phyloP scores from a whole-genome alignment of 37 sponge, comb jelly and placozoan species.

The Mnemiopsis leidyi region DNA sequence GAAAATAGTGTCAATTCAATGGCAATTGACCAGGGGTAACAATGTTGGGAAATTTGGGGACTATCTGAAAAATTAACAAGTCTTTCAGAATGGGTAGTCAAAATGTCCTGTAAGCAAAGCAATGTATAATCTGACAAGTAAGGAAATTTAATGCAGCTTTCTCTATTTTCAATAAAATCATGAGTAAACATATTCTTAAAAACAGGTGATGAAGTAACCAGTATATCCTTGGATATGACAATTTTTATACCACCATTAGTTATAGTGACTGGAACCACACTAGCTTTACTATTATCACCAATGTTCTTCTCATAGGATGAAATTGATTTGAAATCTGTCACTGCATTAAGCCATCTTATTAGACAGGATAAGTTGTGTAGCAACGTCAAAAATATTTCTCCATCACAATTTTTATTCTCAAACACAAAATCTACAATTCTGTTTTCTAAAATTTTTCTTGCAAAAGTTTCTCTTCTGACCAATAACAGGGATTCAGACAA shows the following conservation, averaged over 20 bases:
- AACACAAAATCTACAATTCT: not conserved
- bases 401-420: not conserved
- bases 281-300: not conserved
- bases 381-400: too few relatives aligned
- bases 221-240: not conserved
- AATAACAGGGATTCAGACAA: not conserved
- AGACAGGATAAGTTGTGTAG: too few relatives aligned
- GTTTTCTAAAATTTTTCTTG: not conserved
- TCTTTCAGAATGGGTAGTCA: not conserved
- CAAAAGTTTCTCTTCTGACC: not conserved
- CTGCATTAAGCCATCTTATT: too few relatives aligned
- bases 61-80: not conserved
- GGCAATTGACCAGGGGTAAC: slow-evolving; percentile 1
- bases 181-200: not conserved
- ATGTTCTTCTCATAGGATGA: too few relatives aligned
- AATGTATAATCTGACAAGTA: slow-evolving; percentile 20
- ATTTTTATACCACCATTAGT: not conserved
- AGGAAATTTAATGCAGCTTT: not conserved
- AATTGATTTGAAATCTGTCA: too few relatives aligned
- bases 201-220: not conserved
- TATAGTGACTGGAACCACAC: not conserved
- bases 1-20: not conserved
- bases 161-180: not conserved
- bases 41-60: not conserved
- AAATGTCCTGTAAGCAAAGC: not conserved